These are phyloP conservation scores for Apostichopus japonicus DNA, from an alignment of 35 echinoderm and acorn worm species.

Conservation along the genomic window DNA sequence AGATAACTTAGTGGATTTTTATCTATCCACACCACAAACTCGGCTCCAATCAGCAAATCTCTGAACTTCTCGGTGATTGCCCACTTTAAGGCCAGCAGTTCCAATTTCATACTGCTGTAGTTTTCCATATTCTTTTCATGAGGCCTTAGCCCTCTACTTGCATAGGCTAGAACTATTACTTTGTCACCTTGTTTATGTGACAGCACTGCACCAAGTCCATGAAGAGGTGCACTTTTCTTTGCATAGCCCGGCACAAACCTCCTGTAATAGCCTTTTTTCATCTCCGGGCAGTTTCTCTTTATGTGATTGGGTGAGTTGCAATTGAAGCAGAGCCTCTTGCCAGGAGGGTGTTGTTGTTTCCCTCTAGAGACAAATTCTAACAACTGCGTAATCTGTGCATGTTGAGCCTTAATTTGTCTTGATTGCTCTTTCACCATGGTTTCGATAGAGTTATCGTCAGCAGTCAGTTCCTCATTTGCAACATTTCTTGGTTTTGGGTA, in stretches of 20 bases:
- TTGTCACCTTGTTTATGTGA: conserved; percentile 51
- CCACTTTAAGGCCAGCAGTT: conserved; percentile 73
- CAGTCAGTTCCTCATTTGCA: neutral
- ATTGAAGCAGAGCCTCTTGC: conserved; percentile 13
- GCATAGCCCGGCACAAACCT: conserved; percentile 59
- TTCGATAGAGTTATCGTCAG: neutral
- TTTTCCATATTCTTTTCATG: conserved; percentile 58
- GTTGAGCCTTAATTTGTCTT: conserved; percentile 2
- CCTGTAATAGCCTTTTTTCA: conserved; percentile 54
- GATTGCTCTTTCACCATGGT: neutral
- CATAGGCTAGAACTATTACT: conserved; percentile 55
- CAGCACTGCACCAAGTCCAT: conserved; percentile 36
- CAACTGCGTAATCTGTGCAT: conserved; percentile 36
- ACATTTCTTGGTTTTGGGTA: conserved; percentile 31
- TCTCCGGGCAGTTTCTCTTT: conserved; percentile 56
- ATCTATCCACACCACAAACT: conserved; percentile 75
- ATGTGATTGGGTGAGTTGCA: conserved; percentile 28
- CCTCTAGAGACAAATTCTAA: conserved; percentile 1
- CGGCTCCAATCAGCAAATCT: conserved; percentile 71
- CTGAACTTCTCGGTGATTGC: conserved; percentile 77
- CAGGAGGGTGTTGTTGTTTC: neutral
- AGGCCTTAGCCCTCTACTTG: conserved; percentile 34
- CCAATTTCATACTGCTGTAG: conserved; percentile 62
- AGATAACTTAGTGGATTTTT: conserved; percentile 85
- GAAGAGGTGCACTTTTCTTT: conserved; percentile 55